Base-by-base conservation (phyloP, 2,113 vertebrate genomes). In the Elgaria multicarinata region DNA sequence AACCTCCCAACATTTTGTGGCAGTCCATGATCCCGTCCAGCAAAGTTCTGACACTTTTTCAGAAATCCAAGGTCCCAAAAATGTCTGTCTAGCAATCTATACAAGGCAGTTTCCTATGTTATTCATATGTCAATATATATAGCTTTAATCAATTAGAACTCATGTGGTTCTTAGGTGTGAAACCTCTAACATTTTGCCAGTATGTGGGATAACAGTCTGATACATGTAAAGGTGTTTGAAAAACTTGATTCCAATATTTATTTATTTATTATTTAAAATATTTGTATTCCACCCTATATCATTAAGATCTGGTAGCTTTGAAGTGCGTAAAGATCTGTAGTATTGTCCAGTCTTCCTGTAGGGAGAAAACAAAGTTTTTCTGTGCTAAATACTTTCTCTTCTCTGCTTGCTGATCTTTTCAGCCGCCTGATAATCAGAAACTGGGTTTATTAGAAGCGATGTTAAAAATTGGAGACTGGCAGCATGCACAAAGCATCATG, bases 341-440 rank as follows among this genome's bases (percentile, higher is more conserved):
- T 46, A 46, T 20, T 53, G 3, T 42, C 74, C 58, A 62, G 58
- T 62, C 33, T 55, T 22, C 16, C 80, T 28, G 12, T 42, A 18
- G 66, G 16, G 3, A 42, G 44, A 36, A 50, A 6, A 22, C 22
- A 36, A 53, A 44, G 26, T 13, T 44, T 71, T 4, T 26, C 58
- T 18, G n/a, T 26, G 46, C 24, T 58, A 42, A 39, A 58, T 2
- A 39, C 28, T 0, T 46, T 22, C 31, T 77, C 44, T 53, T n/a
- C 24, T 36, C 16, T 79, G 36, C 50, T 83, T 89, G 7, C 42
- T 94, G 12, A 88, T 89, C 89, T 85, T 94, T 96, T 81, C 97
- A 99, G 99, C 98, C 98, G 94, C 98, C 98, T 90, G 98, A 99
- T 95, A 99, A 99, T 96, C 99, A 99, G 93, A 99, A 99, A 90